Conservation (phyloP, 2,888 invertebrate species). For the Cephus pygmeus region DNA sequence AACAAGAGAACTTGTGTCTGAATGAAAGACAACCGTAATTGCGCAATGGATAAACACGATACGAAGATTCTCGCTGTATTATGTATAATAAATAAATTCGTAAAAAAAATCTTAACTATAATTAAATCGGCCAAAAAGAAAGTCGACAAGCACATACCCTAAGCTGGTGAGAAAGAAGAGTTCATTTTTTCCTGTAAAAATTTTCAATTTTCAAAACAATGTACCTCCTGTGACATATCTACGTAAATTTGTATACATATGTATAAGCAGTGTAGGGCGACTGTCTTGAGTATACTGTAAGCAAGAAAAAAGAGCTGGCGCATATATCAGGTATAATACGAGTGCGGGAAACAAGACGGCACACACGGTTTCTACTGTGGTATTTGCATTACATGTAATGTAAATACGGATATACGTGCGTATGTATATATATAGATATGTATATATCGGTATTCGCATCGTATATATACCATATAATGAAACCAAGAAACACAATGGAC, state of each 20-base stretch:
- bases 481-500: slow-evolving; percentile 2
- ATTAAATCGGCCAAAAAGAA: background rate
- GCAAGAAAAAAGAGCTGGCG: background rate
- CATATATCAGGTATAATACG: background rate
- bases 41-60: background rate
- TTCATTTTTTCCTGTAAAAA: background rate
- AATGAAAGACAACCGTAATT: background rate
- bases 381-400: background rate
- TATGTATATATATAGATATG: background rate
- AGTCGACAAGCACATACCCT: background rate
- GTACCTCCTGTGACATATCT: background rate
- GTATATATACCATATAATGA: background rate
- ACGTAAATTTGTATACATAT: background rate
- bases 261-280: background rate
- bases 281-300: background rate
- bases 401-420: background rate
- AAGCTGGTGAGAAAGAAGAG: background rate
- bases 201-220: background rate
- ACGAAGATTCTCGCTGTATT: background rate
- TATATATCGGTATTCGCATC: background rate
- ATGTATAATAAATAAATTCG: background rate
- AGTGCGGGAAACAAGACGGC: background rate
- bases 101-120: too few species aligned
- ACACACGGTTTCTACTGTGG: background rate
- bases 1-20: background rate